A percentile compares a stretch with the other conserved stretches of the same genome.
Conservation (phyloP, 2,113 vertebrate species). For the Hippocampus guttulatus region DNA sequence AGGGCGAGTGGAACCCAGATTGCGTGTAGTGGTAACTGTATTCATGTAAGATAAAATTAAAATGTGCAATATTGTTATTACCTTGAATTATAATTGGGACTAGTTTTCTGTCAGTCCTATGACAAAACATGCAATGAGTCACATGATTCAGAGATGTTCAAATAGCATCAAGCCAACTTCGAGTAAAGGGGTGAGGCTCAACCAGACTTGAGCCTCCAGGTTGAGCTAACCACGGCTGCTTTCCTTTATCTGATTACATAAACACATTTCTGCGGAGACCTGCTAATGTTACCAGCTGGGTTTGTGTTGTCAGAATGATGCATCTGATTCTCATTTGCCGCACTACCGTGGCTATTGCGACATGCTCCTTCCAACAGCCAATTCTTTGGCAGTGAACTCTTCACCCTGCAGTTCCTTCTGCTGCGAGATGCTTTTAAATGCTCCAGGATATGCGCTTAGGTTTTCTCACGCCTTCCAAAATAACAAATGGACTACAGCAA, state of each 20-base stretch:
- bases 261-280: constrained; percentile 32
- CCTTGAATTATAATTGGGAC: no score
- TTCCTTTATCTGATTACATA: constrained; percentile 46
- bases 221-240: constrained; percentile 20
- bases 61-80: no score
- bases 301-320: constrained; percentile 25
- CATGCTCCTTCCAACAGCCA: constrained; percentile 22
- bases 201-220: not conserved
- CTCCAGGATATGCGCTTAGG: no score
- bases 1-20: not conserved
- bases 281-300: constrained; percentile 16
- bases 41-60: no score
- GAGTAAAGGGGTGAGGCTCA: not conserved
- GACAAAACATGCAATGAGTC: not conserved
- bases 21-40: no score
- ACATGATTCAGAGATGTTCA: not conserved
- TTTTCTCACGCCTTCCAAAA: no score
- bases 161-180: not conserved
- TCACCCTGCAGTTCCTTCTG: constrained; percentile 30
- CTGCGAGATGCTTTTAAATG: not conserved
- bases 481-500: no score
- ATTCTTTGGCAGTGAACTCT: constrained; percentile 49
- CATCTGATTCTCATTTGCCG: constrained; percentile 26
- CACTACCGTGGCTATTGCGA: constrained; percentile 37
- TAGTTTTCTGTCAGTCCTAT: not conserved